Percentiles rank a stretch among this genome's conserved stretches.
phyloP scores from a whole-genome alignment of 2,113 vertebrate genomes.

The Stomatorhinus ivindoensis region DNA sequence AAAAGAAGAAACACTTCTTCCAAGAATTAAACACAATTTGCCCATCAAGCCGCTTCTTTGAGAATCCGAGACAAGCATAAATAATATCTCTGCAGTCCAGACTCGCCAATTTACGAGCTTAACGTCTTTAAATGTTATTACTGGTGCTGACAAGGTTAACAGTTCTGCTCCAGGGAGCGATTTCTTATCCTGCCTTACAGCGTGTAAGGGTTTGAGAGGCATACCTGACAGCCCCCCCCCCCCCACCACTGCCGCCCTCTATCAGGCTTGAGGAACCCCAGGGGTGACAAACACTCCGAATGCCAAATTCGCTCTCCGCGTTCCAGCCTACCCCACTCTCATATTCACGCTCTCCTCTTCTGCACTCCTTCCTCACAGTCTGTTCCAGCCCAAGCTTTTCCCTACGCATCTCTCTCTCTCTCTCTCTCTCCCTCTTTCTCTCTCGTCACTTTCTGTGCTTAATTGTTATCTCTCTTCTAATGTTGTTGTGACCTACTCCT shows the following conservation, averaged over 20 bases:
- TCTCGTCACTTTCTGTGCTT: background rate
- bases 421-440: background rate
- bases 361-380: constrained; percentile 43
- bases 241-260: constrained; percentile 30
- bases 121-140: constrained; percentile 74
- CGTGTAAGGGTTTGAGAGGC: constrained; percentile 37
- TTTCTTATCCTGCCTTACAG: constrained; percentile 64
- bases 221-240: constrained; percentile 59
- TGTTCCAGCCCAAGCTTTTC: constrained; percentile 16
- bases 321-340: constrained; percentile 40
- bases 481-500: background rate
- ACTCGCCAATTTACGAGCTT: constrained; percentile 74
- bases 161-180: constrained; percentile 65
- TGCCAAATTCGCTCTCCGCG: constrained; percentile 17
- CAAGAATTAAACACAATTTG: constrained; percentile 72
- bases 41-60: constrained; percentile 69
- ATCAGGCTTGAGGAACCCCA: constrained; percentile 27
- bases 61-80: constrained; percentile 68
- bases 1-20: constrained; percentile 47
- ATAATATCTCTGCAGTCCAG: constrained; percentile 73
- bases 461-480: background rate
- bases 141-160: constrained; percentile 62
- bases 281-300: constrained; percentile 29
- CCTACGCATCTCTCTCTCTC: constrained; percentile 31
- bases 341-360: constrained; percentile 29